Conservation (phyloP, 2,113 vertebrate species). For the Eudorcas thomsonii region DNA sequence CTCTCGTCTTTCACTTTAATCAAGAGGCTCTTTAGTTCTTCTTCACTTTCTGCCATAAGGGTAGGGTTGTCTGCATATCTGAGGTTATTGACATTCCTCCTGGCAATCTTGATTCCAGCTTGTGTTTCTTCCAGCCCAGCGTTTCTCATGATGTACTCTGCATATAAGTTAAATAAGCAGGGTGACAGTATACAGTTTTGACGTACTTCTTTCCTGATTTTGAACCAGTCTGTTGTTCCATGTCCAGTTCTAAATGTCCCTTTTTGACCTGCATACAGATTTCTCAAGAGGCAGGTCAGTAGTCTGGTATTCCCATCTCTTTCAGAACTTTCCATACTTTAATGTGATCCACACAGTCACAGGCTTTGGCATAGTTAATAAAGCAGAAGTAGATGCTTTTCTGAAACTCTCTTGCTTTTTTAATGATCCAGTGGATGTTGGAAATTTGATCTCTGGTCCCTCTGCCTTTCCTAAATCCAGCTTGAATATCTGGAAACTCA, state of each 20-base stretch:
- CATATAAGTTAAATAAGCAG: neutral
- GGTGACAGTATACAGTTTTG: neutral
- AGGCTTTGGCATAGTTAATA: neutral
- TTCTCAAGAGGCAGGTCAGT: neutral
- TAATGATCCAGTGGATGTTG: neutral
- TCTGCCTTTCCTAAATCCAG: neutral
- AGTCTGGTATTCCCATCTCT: neutral
- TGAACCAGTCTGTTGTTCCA: neutral
- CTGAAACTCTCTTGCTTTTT: neutral
- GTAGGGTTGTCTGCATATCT: neutral
- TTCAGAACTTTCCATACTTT: neutral
- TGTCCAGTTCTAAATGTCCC: neutral
- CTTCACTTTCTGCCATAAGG: neutral
- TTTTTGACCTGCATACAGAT: neutral
- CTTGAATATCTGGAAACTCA: neutral
- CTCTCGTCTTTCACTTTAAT: neutral
- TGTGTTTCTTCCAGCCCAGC: neutral
- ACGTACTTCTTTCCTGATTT: fast-evolving
- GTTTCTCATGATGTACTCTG: neutral
- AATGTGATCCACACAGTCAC: neutral
- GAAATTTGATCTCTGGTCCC: neutral
- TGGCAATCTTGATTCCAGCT: neutral
- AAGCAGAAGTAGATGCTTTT: neutral
- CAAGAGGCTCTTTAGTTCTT: neutral
- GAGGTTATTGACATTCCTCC: neutral